Conservation (phyloP, 2,888 invertebrate genomes). For the Eupeodes latifasciatus region DNA sequence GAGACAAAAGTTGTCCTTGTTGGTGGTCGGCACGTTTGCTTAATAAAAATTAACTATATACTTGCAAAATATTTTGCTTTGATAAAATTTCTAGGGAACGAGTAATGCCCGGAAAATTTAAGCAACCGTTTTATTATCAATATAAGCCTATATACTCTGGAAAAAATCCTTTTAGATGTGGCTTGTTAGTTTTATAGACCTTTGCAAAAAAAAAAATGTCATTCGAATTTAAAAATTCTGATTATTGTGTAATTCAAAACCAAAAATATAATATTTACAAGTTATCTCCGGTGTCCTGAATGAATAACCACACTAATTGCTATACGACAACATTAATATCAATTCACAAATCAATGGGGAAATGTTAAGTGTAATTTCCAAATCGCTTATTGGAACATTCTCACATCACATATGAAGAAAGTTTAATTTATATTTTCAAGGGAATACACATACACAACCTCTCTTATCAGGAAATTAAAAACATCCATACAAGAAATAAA, state of each 20-base stretch:
- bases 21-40: not conserved
- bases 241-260: not conserved
- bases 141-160: not conserved
- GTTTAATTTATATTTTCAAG: not conserved
- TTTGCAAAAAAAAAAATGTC: not conserved
- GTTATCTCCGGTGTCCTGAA: not conserved
- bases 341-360: too few relatives aligned
- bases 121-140: not conserved
- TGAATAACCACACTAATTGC: constrained; percentile 1
- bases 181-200: not conserved
- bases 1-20: not conserved
- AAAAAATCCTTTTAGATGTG: constrained; percentile 5
- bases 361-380: not conserved
- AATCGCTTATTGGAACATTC: constrained; percentile 10
- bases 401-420: not conserved
- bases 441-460: not conserved
- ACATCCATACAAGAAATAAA: constrained; percentile 4
- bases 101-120: not conserved
- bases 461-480: constrained; percentile 27
- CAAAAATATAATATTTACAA: not conserved
- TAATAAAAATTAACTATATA: constrained; percentile 25
- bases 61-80: not conserved
- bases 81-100: not conserved
- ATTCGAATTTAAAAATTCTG: not conserved
- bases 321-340: not conserved